Evolutionary conservation across 2,888 invertebrate species (phyloP), one percentile per base, ranked within the genome.

Genomic region (Eulithis prunata): DNA sequence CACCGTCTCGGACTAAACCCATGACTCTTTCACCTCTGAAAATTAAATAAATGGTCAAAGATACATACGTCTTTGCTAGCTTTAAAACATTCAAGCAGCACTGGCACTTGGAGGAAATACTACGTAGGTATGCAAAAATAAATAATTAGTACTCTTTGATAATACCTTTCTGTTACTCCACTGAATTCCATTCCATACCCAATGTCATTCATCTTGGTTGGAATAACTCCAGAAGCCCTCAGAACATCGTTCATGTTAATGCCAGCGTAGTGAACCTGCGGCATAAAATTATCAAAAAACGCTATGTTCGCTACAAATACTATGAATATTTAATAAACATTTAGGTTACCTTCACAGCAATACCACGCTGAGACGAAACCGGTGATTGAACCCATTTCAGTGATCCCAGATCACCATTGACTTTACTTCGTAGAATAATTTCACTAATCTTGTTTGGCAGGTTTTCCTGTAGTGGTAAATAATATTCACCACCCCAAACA

Each of bases 11-110:
- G 1, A 94, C 89, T 61, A 96, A 78, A 2, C 96, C 96, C 96
- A 96, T 96, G 1, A 95, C 91, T 4, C 93, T 90, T 13, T 88
- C 82, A 0, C 95, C 95, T 6, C 93, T 93, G 91, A 52, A 41
- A 56, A n/a, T 12, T 45, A 38, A 8, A 21, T n/a, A 21, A 21
- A 49, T 10, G 46, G 8, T 8, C 8, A 52, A 57, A 10, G 21
- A 21, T 21, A 21, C 21, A 21, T 21, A 21, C 21, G 21, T 21
- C 21, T 21, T 21, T 21, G 21, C 21, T 21, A 21, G 21, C 21
- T 38, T 38, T 38, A 38, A 0, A 38, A 1, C 6, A 38, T 7
- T 7, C 38, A 7, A 38, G 38, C 1, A 1, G 8, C 38, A 38
- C 38, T 38, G 8, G 38, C 38, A 2, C 21, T 21, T 21, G 21